Evolutionary conservation across 2,113 vertebrate species (phyloP).

Genomic region (Engraulis encrasicolus): DNA sequence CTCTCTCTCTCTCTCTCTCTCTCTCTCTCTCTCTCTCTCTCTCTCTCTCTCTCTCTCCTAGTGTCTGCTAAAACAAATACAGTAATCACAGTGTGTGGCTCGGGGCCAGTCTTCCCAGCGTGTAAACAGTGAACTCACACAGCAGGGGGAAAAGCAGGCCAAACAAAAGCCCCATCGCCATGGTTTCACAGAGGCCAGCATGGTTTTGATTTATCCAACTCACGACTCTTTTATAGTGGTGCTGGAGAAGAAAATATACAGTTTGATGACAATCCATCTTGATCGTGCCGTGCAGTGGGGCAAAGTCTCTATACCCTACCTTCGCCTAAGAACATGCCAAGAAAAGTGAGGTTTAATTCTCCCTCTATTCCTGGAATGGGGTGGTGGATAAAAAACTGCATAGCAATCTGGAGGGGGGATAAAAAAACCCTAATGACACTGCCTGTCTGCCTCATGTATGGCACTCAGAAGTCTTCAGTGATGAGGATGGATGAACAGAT

Average conservation of each 20-base stretch:
- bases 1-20: background rate
- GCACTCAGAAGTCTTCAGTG: background rate
- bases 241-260: background rate
- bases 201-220: conserved; percentile 57
- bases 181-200: conserved; percentile 58
- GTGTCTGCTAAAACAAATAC: conserved; percentile 66
- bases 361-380: background rate
- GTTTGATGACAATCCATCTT: background rate
- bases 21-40: background rate
- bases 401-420: background rate
- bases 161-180: conserved; percentile 61
- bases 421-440: background rate
- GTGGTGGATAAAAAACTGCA: background rate
- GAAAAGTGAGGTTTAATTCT: background rate
- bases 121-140: conserved; percentile 62
- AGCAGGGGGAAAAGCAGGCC: conserved; percentile 53
- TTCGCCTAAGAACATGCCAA: background rate
- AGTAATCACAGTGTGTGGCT: conserved; percentile 61
- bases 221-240: conserved; percentile 10
- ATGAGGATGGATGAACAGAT: background rate
- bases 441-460: background rate
- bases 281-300: background rate
- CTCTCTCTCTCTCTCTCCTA: conserved; percentile 42
- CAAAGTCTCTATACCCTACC: background rate
- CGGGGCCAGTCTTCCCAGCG: conserved; percentile 61